A percentile compares a stretch with the other conserved stretches of the same genome.
phyloP scores from a whole-genome alignment of 2,797 vertebrate species.

The Rhabdophis nuchalis region DNA sequence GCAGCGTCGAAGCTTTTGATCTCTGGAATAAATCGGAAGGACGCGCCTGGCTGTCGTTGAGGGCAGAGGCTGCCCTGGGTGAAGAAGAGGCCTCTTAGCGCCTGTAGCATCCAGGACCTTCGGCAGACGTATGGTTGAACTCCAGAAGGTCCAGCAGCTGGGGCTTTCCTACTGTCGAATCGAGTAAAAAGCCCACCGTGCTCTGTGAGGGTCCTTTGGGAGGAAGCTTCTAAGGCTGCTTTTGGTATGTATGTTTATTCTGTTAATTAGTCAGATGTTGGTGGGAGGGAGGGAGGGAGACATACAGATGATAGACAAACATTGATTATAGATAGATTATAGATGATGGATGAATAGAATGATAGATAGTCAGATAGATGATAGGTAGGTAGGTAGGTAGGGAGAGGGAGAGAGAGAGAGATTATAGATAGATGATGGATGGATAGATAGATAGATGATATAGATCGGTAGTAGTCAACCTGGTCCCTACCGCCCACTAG shows the following conservation, averaged over 20 bases:
- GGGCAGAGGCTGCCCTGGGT: neutral
- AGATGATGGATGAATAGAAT: too few species aligned
- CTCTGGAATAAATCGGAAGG: neutral
- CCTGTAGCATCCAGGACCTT: rapidly evolving
- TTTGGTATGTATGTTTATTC: neutral
- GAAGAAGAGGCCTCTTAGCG: neutral
- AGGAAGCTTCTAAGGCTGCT: conserved; percentile 5
- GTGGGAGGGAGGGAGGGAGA: neutral
- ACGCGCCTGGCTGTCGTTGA: neutral
- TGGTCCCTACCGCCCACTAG: too few species aligned
- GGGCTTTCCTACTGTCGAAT: neutral
- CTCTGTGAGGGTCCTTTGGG: neutral
- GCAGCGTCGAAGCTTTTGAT: neutral
- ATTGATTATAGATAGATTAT: too few species aligned
- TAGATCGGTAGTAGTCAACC: too few species aligned
- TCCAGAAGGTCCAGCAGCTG: rapidly evolving
- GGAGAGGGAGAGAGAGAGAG: too few species aligned
- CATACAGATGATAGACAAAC: too few species aligned
- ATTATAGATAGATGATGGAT: too few species aligned
- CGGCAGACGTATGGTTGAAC: neutral
- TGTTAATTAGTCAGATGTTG: neutral
- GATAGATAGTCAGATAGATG: too few species aligned
- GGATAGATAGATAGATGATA: too few species aligned
- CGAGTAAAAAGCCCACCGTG: neutral
- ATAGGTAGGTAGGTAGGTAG: too few species aligned